Base-by-base conservation (phyloP, 2,113 vertebrate species). In the Indicator maculatus region DNA sequence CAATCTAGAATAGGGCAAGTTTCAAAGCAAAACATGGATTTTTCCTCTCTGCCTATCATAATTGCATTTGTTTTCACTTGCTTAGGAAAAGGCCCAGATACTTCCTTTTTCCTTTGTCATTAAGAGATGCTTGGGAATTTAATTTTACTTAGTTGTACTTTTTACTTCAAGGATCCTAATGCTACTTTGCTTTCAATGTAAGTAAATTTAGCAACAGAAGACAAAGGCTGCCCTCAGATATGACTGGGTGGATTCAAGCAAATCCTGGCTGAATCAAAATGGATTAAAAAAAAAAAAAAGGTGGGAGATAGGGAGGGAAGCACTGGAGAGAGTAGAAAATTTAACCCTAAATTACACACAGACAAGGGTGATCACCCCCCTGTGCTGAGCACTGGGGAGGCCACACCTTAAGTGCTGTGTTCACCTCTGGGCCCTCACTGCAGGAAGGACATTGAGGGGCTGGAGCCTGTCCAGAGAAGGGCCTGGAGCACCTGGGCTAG, bases 21-120 rank as follows among this genome's bases (percentile, higher is more conserved):
- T 91, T 93, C 69, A 74, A 93, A 93, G 78, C 6, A 93, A 91
- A 96, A 88, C 41, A 59, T 45, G 79, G 45, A 75, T 91, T 83
- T 91, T 86, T 93, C 72, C 71, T 77, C 33, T 71, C 69, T 86
- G 83, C 41, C 86, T 74, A 36, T 88, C 56, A 67, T 74, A 89
- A 86, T 83, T 70, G 79, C 71, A 28, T 94, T 94, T 70, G 55
- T 74, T 95, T 77, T 69, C 75, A 71, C 45, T 91, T 80, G 60
- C 75, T 88, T 90, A 67, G 88, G 56, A 67, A 80, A 88, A 92
- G 47, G 9, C 13, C 27, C 47, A 50, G 30, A 12, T 89, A 92
- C 47, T 47, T 47, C 19, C 45, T 20, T 47, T 21, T 47, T 47
- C 47, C 55, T 65, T 87, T 20, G n/a, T 73, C 82, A 45, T 7